Conservation (phyloP, 2,888 invertebrate genomes). For the Clusia tigrina region DNA sequence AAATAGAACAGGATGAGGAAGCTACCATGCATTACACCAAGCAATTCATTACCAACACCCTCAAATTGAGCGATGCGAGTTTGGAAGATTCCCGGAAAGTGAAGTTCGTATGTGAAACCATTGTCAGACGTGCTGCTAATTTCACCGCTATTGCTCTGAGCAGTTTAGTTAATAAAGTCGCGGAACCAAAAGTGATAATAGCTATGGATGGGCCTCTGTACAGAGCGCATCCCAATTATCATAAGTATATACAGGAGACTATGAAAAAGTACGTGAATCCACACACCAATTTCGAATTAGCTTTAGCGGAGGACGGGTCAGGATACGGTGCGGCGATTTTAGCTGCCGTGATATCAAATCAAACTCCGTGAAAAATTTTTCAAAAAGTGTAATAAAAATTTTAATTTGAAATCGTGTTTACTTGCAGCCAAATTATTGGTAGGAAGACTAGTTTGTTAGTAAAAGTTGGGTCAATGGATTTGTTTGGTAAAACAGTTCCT, state of each 20-base stretch:
- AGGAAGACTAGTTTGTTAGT: too few relatives aligned
- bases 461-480: too few relatives aligned
- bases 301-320: conserved; percentile 94
- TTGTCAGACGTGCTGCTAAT: conserved; percentile 90
- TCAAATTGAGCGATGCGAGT: conserved; percentile 70
- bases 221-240: conserved; percentile 64
- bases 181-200: conserved; percentile 80
- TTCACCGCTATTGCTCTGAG: conserved; percentile 87
- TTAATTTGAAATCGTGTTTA: too few relatives aligned
- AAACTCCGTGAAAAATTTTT: too few relatives aligned
- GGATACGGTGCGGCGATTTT: conserved; percentile 96
- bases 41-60: conserved; percentile 78
- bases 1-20: conserved; percentile 95
- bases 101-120: conserved; percentile 87
- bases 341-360: too few relatives aligned
- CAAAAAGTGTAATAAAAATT: too few relatives aligned
- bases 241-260: conserved; percentile 88
- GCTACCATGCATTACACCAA: conserved; percentile 77
- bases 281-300: conserved; percentile 84
- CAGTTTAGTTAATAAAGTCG: conserved; percentile 86
- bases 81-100: conserved; percentile 88
- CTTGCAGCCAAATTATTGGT: too few relatives aligned
- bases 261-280: conserved; percentile 78
- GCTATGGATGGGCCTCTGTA: conserved; percentile 62
- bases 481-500: too few relatives aligned